A percentile compares a stretch with the other conserved stretches of the same genome.
These are phyloP conservation scores for Odontophorus gujanensis DNA, from an alignment of 2,113 vertebrate species.

Conservation along the genomic window DNA sequence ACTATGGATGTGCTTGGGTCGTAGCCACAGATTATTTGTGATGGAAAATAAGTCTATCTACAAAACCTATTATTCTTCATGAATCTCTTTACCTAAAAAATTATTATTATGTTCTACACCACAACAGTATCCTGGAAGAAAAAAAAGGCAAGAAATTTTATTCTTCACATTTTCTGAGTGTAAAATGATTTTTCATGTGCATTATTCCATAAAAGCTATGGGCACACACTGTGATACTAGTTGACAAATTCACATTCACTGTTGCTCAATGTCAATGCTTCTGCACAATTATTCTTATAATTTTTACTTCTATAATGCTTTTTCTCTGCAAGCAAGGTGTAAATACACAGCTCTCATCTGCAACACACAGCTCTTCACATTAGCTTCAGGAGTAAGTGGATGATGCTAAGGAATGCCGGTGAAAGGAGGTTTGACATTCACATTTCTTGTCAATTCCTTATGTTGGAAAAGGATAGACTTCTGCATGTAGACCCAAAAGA, in stretches of 20 bases:
- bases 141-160: neutral
- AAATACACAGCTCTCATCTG: neutral
- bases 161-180: neutral
- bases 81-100: neutral
- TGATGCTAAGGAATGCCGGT: neutral
- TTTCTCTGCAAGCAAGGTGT: neutral
- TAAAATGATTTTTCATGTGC: neutral
- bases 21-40: neutral
- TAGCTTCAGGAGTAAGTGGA: neutral
- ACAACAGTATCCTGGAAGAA: neutral
- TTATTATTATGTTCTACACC: neutral
- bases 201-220: neutral
- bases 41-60: neutral
- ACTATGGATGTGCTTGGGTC: neutral
- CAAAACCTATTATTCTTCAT: neutral
- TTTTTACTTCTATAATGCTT: neutral
- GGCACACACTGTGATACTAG: neutral
- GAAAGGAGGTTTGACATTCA: neutral
- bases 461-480: neutral
- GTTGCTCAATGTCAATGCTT: neutral
- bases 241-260: neutral
- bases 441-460: neutral
- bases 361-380: neutral
- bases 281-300: neutral
- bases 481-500: neutral